Base-by-base conservation (phyloP, 2,888 invertebrate species). In the Xestia rhomboidea region DNA sequence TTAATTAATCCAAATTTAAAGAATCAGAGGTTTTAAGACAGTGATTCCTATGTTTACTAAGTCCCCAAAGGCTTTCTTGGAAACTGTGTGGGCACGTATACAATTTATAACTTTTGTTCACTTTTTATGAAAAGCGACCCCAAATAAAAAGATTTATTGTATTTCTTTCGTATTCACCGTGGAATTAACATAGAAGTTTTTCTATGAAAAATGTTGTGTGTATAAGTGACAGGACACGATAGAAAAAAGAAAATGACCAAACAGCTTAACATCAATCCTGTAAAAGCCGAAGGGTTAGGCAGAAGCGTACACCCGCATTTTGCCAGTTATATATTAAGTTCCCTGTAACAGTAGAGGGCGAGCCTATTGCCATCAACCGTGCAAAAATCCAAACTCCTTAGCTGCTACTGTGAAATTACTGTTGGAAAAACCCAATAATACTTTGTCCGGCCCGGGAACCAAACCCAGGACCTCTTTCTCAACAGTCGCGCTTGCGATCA, bases 71-170 rank as follows among this genome's bases (percentile, higher is more conserved):
- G 24, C 21, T 79, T 79, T 66, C n/a, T 27, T 21, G 18, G 6
- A 57, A 71, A 41, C 41, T 51, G 8, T 15, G 18, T 13, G 24
- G 5, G 1, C n/a, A n/a, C n/a, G n/a, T 51, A 27, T 57, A 57
- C 15, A 49, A 57, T 63, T 60, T 68, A 30, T 8, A 18, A 15
- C 11, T 68, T 63, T 34, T 15, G 49, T 67, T 79, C 2, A 34
- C 18, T 62, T 41, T 51, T 30, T 51, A 57, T 30, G 24, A 27
- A 30, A 30, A 18, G 27, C 57, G 57, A 30, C 57, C 18, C 27
- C 18, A 60, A 18, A 30, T 30, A 27, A 63, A 54, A 10, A 49
- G 30, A 64, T 49, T 81, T 27, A 41, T 27, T 79, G 51, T 15
- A 2, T 72, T 46, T 41, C 2, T 41, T 69, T 30, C 8, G 7